Percentiles rank a stretch among this genome's conserved stretches.
phyloP scores from a whole-genome alignment of 2,888 invertebrate genomes.

The Drosophila robusta region DNA sequence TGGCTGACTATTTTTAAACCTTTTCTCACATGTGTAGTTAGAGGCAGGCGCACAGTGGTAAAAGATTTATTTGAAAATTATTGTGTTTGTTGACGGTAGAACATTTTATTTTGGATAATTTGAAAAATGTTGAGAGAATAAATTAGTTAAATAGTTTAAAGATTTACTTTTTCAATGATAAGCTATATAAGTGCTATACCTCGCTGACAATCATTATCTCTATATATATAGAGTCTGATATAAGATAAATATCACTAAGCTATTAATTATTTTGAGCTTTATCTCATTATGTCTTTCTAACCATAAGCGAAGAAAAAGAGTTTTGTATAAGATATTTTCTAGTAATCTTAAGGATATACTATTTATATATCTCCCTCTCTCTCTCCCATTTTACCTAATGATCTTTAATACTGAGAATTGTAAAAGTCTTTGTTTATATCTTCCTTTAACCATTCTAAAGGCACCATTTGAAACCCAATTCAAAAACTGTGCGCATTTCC shows the following conservation, averaged over 20 bases:
- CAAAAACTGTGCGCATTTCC: not conserved
- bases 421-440: conserved; percentile 9
- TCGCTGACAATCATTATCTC: no score
- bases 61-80: not conserved
- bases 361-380: not conserved
- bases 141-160: no score
- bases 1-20: conserved; percentile 42
- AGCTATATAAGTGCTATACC: no score
- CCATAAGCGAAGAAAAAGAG: no score
- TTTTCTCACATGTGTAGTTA: conserved; percentile 37
- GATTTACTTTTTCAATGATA: no score
- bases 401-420: not conserved
- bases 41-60: conserved; percentile 32
- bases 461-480: conserved; percentile 1
- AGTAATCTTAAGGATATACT: not conserved
- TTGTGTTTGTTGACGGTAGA: not conserved
- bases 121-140: not conserved
- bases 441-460: conserved; percentile 2
- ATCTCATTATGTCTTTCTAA: no score
- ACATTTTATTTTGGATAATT: not conserved
- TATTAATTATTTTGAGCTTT: no score
- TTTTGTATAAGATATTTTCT: no score
- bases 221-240: no score
- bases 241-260: no score
- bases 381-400: not conserved